These are phyloP conservation scores for Amphipoea lucens DNA, from an alignment of 2,888 invertebrate species.

Conservation along the genomic window DNA sequence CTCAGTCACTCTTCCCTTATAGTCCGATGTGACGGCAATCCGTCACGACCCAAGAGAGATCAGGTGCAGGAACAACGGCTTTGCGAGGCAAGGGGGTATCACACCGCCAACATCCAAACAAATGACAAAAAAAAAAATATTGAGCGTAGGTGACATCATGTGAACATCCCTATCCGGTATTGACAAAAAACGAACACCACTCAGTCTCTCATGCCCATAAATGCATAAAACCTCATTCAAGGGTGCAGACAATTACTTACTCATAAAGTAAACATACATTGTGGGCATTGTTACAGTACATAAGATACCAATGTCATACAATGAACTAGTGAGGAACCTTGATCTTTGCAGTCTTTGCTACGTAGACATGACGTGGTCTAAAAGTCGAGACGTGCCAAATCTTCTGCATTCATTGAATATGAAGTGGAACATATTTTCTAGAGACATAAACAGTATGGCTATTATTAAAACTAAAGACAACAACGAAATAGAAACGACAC, in stretches of 20 bases:
- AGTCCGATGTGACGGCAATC: background rate
- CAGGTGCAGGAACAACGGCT: background rate
- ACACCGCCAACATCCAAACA: background rate
- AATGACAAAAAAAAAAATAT: background rate
- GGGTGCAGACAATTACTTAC: constrained; percentile 7
- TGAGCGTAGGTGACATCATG: background rate
- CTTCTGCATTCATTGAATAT: constrained; percentile 51
- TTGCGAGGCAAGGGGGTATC: background rate
- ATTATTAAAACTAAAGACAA: constrained; percentile 40
- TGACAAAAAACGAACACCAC: background rate
- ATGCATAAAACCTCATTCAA: background rate
- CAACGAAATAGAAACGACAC: constrained; percentile 21
- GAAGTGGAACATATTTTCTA: constrained; percentile 29
- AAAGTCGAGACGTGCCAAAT: constrained; percentile 70
- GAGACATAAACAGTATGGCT: constrained; percentile 22
- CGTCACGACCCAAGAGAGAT: background rate
- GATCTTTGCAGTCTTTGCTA: constrained; percentile 70
- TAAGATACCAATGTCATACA: constrained; percentile 47
- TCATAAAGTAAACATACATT: constrained; percentile 11
- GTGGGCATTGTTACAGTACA: constrained; percentile 13
- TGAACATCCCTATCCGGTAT: constrained; percentile 4
- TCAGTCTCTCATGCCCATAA: too few relatives aligned
- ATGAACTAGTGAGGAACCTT: constrained; percentile 64
- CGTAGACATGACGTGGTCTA: constrained; percentile 57
- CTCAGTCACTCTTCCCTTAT: background rate